A percentile compares a stretch with the other conserved stretches of the same genome.
These are phyloP conservation scores for Prosapia bicincta DNA, from an alignment of 2,888 invertebrate genomes.

Conservation along the genomic window DNA sequence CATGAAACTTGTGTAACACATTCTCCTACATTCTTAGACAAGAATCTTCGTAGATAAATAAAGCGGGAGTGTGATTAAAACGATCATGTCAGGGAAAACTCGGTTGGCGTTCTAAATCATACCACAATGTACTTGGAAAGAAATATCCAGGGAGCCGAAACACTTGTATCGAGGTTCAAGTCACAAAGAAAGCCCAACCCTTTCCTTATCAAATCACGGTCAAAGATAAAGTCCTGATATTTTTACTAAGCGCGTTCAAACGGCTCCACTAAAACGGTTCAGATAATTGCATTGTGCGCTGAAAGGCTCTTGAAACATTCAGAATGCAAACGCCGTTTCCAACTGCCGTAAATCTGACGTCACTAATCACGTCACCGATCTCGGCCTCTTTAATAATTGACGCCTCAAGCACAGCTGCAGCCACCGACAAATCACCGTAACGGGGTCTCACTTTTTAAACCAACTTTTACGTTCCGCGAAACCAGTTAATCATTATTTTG, in stretches of 20 bases:
- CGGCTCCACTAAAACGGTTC: not conserved
- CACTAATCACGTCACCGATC: not conserved
- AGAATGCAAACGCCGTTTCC: not conserved
- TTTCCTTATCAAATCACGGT: not conserved
- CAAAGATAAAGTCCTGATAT: too few species aligned
- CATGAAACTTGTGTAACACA: too few species aligned
- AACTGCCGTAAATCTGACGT: not conserved
- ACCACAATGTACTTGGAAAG: too few species aligned
- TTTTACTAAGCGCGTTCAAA: not conserved
- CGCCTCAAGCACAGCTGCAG: not conserved
- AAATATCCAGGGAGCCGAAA: too few species aligned
- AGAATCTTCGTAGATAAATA: too few species aligned
- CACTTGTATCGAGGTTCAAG: too few species aligned
- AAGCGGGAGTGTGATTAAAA: too few species aligned
- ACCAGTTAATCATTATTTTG: too few species aligned
- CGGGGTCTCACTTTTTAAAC: not conserved
- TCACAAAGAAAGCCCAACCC: not conserved
- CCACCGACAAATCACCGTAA: not conserved
- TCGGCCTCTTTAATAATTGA: not conserved
- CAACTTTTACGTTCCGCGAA: not conserved
- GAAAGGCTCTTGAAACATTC: not conserved
- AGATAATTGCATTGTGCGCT: not conserved
- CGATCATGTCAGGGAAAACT: too few species aligned
- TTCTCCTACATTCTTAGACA: too few species aligned
- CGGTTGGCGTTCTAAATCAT: too few species aligned